Evolutionary conservation across 2,888 invertebrate species (phyloP).

Genomic region (Arenicola marina): DNA sequence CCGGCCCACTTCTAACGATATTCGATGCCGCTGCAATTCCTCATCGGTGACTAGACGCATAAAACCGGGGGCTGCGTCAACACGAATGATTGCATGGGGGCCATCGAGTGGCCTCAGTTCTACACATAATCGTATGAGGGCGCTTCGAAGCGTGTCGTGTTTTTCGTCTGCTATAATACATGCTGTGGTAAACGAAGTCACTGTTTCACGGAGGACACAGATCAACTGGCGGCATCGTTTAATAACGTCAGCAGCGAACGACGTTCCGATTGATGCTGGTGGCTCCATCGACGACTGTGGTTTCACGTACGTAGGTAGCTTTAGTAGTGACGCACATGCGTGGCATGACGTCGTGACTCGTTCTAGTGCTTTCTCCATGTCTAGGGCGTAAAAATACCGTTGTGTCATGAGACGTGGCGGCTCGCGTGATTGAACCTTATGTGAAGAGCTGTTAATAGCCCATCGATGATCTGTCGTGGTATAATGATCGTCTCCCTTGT

Average conservation of each 20-base stretch:
- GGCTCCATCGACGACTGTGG: not conserved
- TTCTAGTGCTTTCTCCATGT: not conserved
- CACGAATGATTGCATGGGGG: not conserved
- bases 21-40: not conserved
- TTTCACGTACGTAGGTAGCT: not conserved
- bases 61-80: not conserved
- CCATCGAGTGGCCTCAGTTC: not conserved
- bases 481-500: not conserved
- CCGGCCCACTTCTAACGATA: not conserved
- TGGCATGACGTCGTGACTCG: not conserved
- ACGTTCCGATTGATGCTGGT: not conserved
- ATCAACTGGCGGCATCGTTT: not conserved
- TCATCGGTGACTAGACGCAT: not conserved
- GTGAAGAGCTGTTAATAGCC: not conserved
- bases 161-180: not conserved
- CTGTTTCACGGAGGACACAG: not conserved
- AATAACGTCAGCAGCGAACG: not conserved
- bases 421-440: not conserved
- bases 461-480: not conserved
- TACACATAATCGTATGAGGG: not conserved
- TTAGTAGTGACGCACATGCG: not conserved
- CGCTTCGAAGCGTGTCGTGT: not conserved
- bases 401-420: not conserved
- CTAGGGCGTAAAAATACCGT: not conserved
- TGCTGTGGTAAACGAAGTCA: not conserved